Evolutionary conservation across 2,797 vertebrate genomes (phyloP), one percentile per base, ranked within the genome.

Genomic region (Chrosomus eos): DNA sequence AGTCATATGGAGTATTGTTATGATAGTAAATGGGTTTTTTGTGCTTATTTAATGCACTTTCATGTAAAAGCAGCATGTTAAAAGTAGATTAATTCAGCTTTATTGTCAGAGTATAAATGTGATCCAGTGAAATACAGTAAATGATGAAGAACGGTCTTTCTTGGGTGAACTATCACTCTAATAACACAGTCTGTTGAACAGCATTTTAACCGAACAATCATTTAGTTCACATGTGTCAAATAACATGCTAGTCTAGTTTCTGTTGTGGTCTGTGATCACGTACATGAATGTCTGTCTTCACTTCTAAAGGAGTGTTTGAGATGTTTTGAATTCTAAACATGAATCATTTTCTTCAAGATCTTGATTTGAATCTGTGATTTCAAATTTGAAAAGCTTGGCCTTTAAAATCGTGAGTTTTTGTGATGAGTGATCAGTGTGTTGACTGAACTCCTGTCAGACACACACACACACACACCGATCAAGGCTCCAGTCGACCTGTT

Each of bases 381-480:
- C 3, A n/a, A 14, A 28, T 28, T 62, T 5, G 7, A 7, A 60
- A 18, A 58, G 13, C 2, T 1, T 10, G 19, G 23, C 11, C 31
- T 45, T 26, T 26, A 36, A 36, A 3, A 23, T n/a, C 21, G 55
- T 11, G 2, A 23, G 8, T 21, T 10, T 10, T 9, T 23, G 7
- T 55, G 53, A 55, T 55, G 8, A 55, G 53, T 11, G 9, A 60
- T n/a, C 3, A 38, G 53, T 58, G 31, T 21, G 71, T 73, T 51
- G 0, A 48, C 0, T 31, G 71, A 51, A 3, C 28, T 23, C 48
- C 45, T 74, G 72, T 74, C 31, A 53, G 72, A 33, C 18, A 48
- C 0, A 1, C 3, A 21, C 23, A 33, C 18, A 48, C 0, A 1
- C 3, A 21, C 23, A 11, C 9, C n/a, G 5, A 3, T 3, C 33